These are phyloP conservation scores for Tragopan temminckii DNA, from an alignment of 2,797 vertebrate genomes.

Conservation along the genomic window DNA sequence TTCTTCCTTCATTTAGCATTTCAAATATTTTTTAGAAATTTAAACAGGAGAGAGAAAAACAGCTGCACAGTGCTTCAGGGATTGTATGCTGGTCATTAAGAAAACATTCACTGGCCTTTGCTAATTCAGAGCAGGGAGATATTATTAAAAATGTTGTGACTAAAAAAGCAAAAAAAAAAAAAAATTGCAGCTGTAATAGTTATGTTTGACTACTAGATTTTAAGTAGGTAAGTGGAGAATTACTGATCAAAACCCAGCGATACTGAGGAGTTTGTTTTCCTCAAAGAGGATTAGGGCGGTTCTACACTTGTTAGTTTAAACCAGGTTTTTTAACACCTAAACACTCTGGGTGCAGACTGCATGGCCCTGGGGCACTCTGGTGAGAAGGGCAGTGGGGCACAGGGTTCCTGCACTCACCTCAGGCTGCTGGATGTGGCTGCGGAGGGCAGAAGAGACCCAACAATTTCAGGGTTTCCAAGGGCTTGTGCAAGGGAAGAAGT, in stretches of 20 bases:
- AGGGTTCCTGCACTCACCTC: background rate
- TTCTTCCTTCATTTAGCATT: background rate
- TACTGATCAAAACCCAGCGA: background rate
- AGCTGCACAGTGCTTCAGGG: background rate
- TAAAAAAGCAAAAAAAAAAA: background rate
- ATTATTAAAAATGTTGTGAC: background rate
- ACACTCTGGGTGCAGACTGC: background rate
- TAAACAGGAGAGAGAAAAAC: constrained; percentile 13
- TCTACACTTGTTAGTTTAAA: background rate
- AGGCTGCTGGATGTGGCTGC: background rate
- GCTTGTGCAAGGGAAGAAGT: background rate
- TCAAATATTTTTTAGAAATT: constrained; percentile 24
- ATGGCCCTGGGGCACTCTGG: background rate
- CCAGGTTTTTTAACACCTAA: background rate
- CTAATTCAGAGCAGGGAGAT: background rate
- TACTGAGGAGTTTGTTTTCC: background rate
- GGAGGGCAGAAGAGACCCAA: background rate
- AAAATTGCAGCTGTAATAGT: background rate
- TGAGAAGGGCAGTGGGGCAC: accelerated
- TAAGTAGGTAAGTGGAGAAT: background rate
- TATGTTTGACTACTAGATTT: background rate
- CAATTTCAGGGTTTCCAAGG: background rate
- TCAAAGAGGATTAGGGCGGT: background rate
- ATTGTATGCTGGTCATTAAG: background rate
- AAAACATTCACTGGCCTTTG: background rate